Evolutionary conservation across 2,888 invertebrate species (phyloP), one percentile per base, ranked within the genome.

Genomic region (Cheilosia urbana): DNA sequence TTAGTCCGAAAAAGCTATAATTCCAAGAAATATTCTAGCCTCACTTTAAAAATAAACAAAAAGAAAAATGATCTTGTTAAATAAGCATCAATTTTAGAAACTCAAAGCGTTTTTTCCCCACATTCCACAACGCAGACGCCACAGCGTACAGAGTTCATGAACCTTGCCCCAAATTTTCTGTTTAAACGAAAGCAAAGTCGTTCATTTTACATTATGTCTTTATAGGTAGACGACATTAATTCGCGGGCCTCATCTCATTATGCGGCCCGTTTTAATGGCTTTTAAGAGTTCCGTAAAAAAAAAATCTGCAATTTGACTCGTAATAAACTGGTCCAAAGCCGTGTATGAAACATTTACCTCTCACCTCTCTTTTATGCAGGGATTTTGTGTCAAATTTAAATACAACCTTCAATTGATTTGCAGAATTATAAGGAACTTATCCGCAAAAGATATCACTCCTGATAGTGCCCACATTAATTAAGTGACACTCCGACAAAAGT

Each of bases 331-430:
- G 2, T 24, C 30, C 2, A 19, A n/a, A 45, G 17, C 17, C 19
- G 9, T 17, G 0, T 47, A 47, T 4, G 1, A 17, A 47, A 17
- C 0, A 30, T 30, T 9, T 30, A 9, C 2, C 9, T 30, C 11
- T 37, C 7, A n/a, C n/a, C n/a, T n/a, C n/a, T n/a, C 9, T 13
- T 30, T 30, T 6, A n/a, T 34, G 21, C n/a, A 58, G 58, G 37
- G n/a, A 21, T 57, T 57, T n/a, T 7, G 2, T 57, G 2, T n/a
- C 2, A n/a, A 17, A 15, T 57, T 57, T 57, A n/a, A 37, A 17
- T 6, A 58, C 60, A 60, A 42, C 60, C 60, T 60, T 60, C 24
- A 60, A 42, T 45, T 42, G 37, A 17, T 60, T 60, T 42, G 4
- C 13, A 4, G 13, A 13, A 13, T 37, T 37, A 19, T 34, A 9